phyloP scores from a whole-genome alignment of 2,888 invertebrate species.

The Bhutanitis thaidina region DNA sequence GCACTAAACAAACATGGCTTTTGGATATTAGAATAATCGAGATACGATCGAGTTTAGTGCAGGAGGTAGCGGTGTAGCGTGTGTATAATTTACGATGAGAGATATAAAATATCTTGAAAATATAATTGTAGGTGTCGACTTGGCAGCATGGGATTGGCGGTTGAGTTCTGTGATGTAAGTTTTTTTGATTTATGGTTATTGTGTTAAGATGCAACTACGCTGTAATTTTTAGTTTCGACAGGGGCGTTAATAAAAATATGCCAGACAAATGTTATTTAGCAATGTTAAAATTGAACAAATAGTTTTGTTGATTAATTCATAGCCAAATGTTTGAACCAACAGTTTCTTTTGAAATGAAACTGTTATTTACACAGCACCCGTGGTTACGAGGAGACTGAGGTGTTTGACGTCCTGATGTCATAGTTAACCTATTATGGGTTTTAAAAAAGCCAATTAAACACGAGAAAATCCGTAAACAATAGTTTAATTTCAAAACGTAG shows the following conservation, averaged over 20 bases:
- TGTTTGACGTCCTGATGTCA: too few species aligned
- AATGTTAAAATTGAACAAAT: constrained; percentile 1
- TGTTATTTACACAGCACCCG: too few species aligned
- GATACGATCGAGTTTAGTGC: not conserved
- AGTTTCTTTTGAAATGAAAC: too few species aligned
- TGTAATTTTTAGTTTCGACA: constrained; percentile 14
- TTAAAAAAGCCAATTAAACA: too few species aligned
- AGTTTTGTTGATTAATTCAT: too few species aligned
- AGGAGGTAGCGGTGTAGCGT: constrained; percentile 20
- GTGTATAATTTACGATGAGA: constrained; percentile 32
- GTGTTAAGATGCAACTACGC: constrained; percentile 15
- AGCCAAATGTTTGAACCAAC: too few species aligned
- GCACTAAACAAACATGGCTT: not conserved
- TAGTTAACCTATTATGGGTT: too few species aligned
- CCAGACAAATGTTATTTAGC: not conserved
- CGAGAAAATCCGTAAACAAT: too few species aligned
- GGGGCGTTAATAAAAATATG: constrained; percentile 15
- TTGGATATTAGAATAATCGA: not conserved
- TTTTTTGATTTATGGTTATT: constrained; percentile 18
- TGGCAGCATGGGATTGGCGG: constrained; percentile 26
- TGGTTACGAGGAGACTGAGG: too few species aligned
- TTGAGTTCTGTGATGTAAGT: constrained; percentile 23
- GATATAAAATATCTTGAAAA: constrained; percentile 38
- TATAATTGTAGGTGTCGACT: constrained; percentile 38
- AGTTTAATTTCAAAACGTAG: too few species aligned